phyloP scores from a whole-genome alignment of 2,113 vertebrate species.

The Urocitellus parryii region DNA sequence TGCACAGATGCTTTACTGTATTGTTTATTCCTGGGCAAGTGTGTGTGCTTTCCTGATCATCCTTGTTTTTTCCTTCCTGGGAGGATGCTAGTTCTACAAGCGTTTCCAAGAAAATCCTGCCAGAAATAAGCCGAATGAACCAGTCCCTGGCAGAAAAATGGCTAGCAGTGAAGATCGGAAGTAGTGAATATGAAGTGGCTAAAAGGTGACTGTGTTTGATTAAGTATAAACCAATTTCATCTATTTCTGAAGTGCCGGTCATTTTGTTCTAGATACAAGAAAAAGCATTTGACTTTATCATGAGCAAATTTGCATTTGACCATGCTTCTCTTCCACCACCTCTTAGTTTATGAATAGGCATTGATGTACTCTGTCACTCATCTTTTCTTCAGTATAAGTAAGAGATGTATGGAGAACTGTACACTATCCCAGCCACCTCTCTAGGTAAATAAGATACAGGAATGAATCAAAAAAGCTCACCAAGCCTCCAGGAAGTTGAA shows the following conservation, averaged over 20 bases:
- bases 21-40: background rate
- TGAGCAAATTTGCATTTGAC: constrained; percentile 17
- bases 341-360: background rate
- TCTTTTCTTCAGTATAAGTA: background rate
- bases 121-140: constrained; percentile 78
- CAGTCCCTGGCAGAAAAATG: constrained; percentile 62
- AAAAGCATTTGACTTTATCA: background rate
- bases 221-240: background rate
- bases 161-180: constrained; percentile 41
- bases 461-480: background rate
- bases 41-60: background rate
- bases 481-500: background rate
- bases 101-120: constrained; percentile 66
- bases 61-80: constrained; percentile 33
- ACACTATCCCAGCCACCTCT: background rate
- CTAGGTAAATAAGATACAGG: background rate
- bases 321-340: background rate
- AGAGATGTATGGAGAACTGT: background rate
- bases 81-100: constrained; percentile 44
- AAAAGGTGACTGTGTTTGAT: constrained; percentile 70
- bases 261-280: constrained; percentile 8
- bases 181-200: background rate
- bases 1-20: too few species aligned
- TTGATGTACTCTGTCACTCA: background rate
- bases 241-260: background rate